Evolutionary conservation across 2,797 vertebrate genomes (phyloP), one percentile per base, ranked within the genome.

Genomic region (Neomorphus geoffroyi): DNA sequence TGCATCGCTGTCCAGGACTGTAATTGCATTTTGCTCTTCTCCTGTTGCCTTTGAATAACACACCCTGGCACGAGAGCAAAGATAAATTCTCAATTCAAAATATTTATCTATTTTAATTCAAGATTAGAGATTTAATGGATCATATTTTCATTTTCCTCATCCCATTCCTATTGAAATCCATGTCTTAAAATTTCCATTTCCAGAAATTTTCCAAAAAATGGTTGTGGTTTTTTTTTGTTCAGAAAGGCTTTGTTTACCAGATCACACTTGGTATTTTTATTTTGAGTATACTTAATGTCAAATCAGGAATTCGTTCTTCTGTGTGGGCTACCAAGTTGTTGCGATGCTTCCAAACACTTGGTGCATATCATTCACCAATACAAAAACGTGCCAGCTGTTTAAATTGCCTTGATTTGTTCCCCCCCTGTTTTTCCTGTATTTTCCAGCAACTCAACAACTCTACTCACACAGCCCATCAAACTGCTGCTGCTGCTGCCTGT

Each of bases 401-500:
- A 84, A 85, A 81, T 81, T 81, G 74, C 16, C 62, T 92, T 81
- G 85, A 65, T 89, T 94, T 81, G 50, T 62, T 82, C 78, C 62
- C 21, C 41, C 72, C 22, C 43, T 6, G 9, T 58, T 95, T 93
- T 81, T 73, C 70, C 53, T 35, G 22, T 35, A 2, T 82, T 86
- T 93, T 75, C 80, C 83, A 57, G 80, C 43, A 64, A 92, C 88
- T 92, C 91, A 90, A 82, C 86, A 75, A 4, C 67, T 72, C 80
- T 65, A 65, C 95, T 80, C 71, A 85, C 12, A 65, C 75, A 85
- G 54, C 67, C 90, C 75, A 58, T 82, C 90, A 72, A 41, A 13
- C 39, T 32, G 8, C 32, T 80, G 6, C 72, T 70, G 73, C 80
- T 57, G 46, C 79, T 50, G 71, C 66, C 83, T 46, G 21, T 13